A percentile compares a stretch with the other conserved stretches of the same genome.
phyloP scores from a whole-genome alignment of 2,113 vertebrate genomes.

The Oreochromis tanganicae region DNA sequence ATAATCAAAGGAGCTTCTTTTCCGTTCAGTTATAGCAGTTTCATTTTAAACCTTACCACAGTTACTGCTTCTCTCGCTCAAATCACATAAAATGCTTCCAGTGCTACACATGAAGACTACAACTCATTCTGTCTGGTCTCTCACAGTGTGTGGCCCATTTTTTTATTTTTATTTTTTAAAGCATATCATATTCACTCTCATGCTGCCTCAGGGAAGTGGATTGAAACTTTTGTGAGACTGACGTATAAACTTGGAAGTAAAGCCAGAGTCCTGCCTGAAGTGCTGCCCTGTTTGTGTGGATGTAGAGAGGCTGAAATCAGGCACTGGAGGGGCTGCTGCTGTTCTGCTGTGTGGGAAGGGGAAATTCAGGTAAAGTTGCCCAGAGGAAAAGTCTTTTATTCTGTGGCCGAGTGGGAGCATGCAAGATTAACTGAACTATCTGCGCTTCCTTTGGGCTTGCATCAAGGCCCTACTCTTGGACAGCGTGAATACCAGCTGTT shows the following conservation, averaged over 20 bases:
- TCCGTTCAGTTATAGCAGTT: not conserved
- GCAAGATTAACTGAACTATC: conserved; percentile 25
- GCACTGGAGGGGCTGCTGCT: not conserved
- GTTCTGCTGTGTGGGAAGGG: not conserved
- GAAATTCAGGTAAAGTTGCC: conserved; percentile 34
- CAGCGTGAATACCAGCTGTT: conserved; percentile 18
- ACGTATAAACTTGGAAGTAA: not conserved
- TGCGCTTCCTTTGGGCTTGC: not conserved
- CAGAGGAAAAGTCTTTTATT: conserved; percentile 20
- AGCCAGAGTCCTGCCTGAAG: conserved; percentile 26
- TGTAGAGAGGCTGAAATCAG: not conserved
- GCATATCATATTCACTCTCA: not conserved
- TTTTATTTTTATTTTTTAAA: not conserved
- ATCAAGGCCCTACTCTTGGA: conserved; percentile 28
- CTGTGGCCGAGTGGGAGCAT: conserved; percentile 3
- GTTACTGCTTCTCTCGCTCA: not conserved
- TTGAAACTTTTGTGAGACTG: conserved; percentile 31
- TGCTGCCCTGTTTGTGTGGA: not conserved
- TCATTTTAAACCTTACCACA: not conserved
- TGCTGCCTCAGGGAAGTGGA: not conserved
- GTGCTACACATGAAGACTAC: not conserved
- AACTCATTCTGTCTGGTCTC: not conserved
- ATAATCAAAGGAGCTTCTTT: not conserved
- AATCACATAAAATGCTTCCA: not conserved
- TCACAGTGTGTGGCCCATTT: not conserved